These are phyloP conservation scores for Macrophya annulata DNA, from an alignment of 2,888 invertebrate species.

Conservation along the genomic window DNA sequence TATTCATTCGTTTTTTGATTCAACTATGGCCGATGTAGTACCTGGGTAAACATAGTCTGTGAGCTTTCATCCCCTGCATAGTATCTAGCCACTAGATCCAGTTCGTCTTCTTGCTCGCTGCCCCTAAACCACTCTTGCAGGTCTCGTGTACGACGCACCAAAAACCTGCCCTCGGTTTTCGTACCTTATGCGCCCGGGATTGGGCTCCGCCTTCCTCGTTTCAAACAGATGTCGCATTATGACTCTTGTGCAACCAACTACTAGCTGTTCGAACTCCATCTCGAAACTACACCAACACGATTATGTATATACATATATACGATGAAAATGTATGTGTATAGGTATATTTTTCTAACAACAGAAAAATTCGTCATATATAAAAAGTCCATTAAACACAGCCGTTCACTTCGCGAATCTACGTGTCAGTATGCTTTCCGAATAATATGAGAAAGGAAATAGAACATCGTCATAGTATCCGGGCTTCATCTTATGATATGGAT, in stretches of 20 bases:
- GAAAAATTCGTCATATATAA: constrained; percentile 63
- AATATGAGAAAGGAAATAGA: no score
- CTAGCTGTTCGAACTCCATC: constrained; percentile 57
- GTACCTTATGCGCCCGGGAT: constrained; percentile 25
- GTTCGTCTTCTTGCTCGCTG: constrained; percentile 57
- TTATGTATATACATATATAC: constrained; percentile 8
- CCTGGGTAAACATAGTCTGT: constrained; percentile 36
- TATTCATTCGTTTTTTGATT: not conserved
- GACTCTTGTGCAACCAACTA: constrained; percentile 68
- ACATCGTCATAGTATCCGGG: no score
- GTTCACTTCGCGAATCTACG: not conserved
- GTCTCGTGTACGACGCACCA: constrained; percentile 52
- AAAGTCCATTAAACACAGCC: constrained; percentile 63
- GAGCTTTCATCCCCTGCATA: constrained; percentile 8
- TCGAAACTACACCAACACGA: not conserved
- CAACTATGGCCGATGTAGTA: constrained; percentile 44
- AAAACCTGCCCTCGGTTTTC: constrained; percentile 27
- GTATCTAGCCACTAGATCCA: not conserved
- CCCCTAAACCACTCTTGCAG: constrained; percentile 50
- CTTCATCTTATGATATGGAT: no score
- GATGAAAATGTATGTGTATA: not conserved
- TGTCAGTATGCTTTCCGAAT: not conserved
- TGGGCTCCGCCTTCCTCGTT: constrained; percentile 63
- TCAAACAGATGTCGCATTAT: constrained; percentile 73
- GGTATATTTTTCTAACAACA: not conserved